phyloP scores from a whole-genome alignment of 2,797 vertebrate species.

The Poecilia wingei region DNA sequence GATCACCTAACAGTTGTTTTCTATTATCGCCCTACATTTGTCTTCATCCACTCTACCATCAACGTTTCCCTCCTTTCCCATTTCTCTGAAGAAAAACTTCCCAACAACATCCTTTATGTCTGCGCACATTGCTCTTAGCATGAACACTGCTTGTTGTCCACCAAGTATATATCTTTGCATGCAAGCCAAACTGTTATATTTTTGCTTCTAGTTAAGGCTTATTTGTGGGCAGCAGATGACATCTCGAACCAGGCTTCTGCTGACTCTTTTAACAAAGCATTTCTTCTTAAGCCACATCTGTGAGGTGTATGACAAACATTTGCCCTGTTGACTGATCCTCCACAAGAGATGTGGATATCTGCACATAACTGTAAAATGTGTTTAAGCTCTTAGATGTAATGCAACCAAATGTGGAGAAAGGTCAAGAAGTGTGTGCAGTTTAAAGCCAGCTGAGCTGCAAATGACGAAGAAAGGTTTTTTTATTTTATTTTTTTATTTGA shows the following conservation, averaged over 20 bases:
- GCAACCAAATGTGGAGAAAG: not conserved
- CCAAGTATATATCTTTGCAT: not conserved
- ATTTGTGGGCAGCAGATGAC: not conserved
- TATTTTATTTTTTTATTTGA: conserved; percentile 14
- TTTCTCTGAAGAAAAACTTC: not conserved
- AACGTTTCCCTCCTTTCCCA: not conserved
- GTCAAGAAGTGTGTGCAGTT: not conserved
- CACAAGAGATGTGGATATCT: not conserved
- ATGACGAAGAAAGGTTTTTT: conserved; percentile 2
- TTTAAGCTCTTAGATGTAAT: not conserved
- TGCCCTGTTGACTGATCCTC: not conserved
- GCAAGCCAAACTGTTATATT: not conserved
- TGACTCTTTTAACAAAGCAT: not conserved
- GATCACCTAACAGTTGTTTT: not conserved
- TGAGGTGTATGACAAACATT: not conserved
- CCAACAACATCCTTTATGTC: not conserved
- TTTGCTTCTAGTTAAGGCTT: not conserved
- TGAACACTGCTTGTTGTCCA: too few species aligned
- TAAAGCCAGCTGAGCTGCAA: conserved; percentile 1
- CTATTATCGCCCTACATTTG: not conserved
- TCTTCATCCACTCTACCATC: not conserved
- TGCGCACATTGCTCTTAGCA: not conserved
- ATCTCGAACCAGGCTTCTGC: not conserved
- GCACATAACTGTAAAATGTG: not conserved
- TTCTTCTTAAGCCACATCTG: not conserved